A percentile compares a stretch with the other conserved stretches of the same genome.
phyloP scores from a whole-genome alignment of 53 echinoderm and acorn worm genomes.

The Temnopleurus reevesii region DNA sequence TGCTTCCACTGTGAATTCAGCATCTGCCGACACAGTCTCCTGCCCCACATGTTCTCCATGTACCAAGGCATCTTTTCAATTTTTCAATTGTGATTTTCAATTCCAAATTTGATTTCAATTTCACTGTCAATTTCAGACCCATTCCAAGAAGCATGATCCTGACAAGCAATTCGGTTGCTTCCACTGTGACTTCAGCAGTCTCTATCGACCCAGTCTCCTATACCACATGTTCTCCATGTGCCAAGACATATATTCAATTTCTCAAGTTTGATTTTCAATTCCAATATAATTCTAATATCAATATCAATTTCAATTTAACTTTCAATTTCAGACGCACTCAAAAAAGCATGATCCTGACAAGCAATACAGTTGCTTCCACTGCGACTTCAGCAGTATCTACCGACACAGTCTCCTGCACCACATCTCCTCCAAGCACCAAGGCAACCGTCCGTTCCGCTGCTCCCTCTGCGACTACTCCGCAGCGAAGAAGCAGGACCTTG shows the following conservation, averaged over 20 bases:
- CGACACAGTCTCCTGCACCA: constrained; percentile 92
- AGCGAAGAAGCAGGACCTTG: constrained; percentile 82
- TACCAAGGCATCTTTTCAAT: too few relatives aligned
- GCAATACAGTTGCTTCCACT: constrained; percentile 77
- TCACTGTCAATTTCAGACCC: too few relatives aligned
- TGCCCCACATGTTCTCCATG: constrained; percentile 81
- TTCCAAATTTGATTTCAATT: too few relatives aligned
- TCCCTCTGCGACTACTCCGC: constrained; percentile 72
- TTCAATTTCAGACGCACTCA: constrained; percentile 73
- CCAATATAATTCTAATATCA: too few relatives aligned
- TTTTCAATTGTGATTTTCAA: too few relatives aligned
- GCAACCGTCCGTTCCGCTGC: constrained; percentile 83
- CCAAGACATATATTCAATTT: too few relatives aligned
- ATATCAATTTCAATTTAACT: too few relatives aligned
- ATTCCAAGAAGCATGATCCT: constrained; percentile 79
- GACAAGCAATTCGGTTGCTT: constrained; percentile 80
- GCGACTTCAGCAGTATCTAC: constrained; percentile 90
- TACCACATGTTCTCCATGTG: constrained; percentile 90
- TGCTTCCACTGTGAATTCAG: constrained; percentile 86
- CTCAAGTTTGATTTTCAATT: too few relatives aligned
- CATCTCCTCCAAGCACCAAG: constrained; percentile 84
- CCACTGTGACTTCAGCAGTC: constrained; percentile 83
- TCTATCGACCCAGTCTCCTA: constrained; percentile 88
- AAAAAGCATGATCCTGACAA: constrained; percentile 86
- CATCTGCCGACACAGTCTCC: constrained; percentile 84